Percentiles rank a stretch among this genome's conserved stretches.
Evolutionary conservation across 2,113 vertebrate genomes (phyloP).

Genomic region (Orycteropus afer): DNA sequence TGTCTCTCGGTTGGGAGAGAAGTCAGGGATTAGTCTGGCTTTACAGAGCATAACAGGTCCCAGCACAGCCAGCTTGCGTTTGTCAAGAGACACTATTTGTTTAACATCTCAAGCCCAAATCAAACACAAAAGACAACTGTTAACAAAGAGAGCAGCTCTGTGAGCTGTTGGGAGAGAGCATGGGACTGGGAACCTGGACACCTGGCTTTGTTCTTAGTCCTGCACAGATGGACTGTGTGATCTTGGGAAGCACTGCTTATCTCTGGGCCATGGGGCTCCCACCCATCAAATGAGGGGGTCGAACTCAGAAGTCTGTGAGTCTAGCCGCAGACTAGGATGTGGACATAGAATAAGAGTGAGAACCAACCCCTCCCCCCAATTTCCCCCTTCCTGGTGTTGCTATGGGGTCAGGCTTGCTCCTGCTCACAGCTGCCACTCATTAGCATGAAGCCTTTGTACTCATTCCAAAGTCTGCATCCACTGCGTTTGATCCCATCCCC

Average conservation of each 20-base stretch:
- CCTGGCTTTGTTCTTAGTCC: constrained; percentile 49
- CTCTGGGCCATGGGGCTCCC: background rate
- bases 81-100: constrained; percentile 75
- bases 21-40: constrained; percentile 51
- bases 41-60: constrained; percentile 60
- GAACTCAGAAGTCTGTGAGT: background rate
- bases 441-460: background rate
- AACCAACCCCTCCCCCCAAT: background rate
- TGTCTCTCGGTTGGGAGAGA: constrained; percentile 28
- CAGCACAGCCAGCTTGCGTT: constrained; percentile 56
- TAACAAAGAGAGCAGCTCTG: constrained; percentile 61
- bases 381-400: background rate
- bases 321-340: background rate
- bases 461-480: background rate
- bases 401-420: background rate
- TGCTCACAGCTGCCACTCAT: too few species aligned
- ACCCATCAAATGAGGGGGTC: background rate
- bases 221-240: background rate
- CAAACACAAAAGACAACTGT: constrained; percentile 76
- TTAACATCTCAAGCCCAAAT: constrained; percentile 76
- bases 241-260: too few species aligned
- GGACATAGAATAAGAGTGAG: background rate
- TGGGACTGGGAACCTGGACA: background rate
- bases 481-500: too few species aligned
- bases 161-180: background rate